Conservation (phyloP, 2,888 invertebrate genomes). For the Salticus scenicus region DNA sequence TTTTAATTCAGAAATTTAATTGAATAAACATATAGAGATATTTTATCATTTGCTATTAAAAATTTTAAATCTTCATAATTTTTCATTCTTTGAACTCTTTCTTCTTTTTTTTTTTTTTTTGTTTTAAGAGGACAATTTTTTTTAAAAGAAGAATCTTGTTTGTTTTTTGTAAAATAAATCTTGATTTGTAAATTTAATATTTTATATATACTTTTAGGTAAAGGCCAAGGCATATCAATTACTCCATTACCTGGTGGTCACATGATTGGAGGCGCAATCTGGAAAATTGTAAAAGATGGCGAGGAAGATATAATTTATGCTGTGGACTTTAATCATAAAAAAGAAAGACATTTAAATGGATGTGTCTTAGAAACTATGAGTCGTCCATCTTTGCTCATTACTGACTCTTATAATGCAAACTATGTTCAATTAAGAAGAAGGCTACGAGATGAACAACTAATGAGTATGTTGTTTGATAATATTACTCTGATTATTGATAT, state of each 20-base stretch:
- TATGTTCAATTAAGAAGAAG: constrained; percentile 93
- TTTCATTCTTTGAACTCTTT: too few species aligned
- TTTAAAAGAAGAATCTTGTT: too few species aligned
- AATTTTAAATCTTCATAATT: too few species aligned
- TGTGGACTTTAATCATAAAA: constrained; percentile 98
- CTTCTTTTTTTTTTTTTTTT: too few species aligned
- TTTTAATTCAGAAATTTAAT: too few species aligned
- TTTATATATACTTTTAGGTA: constrained; percentile 83
- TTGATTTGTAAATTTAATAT: too few species aligned
- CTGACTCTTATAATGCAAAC: constrained; percentile 95
- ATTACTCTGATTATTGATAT: too few species aligned
- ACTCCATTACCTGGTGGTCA: constrained; percentile 97
- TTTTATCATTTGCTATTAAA: too few species aligned
- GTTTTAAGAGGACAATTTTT: too few species aligned
- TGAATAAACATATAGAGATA: too few species aligned
- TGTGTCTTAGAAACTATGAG: constrained; percentile 93
- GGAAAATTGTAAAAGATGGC: constrained; percentile 98
- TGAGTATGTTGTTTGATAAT: constrained; percentile 85
- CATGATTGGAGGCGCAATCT: constrained; percentile 98
- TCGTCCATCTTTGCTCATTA: constrained; percentile 93
- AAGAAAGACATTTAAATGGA: constrained; percentile 96
- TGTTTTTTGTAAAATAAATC: too few species aligned
- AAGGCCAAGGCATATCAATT: constrained; percentile 94
- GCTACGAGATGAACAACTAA: constrained; percentile 94
- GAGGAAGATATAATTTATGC: constrained; percentile 99